Percentiles rank a stretch among this genome's conserved stretches.
These are phyloP conservation scores for Dione vanillae DNA, from an alignment of 2,888 invertebrate genomes.

Conservation along the genomic window DNA sequence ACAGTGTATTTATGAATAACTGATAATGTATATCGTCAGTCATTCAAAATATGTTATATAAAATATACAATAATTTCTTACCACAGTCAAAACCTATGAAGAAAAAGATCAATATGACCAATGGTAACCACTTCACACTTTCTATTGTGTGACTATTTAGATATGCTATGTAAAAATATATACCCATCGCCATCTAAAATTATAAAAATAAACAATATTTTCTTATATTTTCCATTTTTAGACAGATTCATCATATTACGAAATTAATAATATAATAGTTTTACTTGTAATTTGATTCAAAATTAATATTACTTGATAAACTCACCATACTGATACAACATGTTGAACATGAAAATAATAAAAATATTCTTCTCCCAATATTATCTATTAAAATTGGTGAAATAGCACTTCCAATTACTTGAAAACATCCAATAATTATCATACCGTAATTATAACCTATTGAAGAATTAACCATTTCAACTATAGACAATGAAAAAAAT, in stretches of 20 bases:
- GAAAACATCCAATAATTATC: constrained; percentile 41
- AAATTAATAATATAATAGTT: too few species aligned
- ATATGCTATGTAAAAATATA: constrained; percentile 56
- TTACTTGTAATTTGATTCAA: too few species aligned
- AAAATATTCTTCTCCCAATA: constrained; percentile 34
- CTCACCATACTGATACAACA: constrained; percentile 44
- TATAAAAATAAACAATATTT: not conserved
- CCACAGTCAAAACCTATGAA: constrained; percentile 58
- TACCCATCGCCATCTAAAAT: constrained; percentile 51
- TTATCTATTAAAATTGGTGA: constrained; percentile 40
- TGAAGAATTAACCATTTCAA: constrained; percentile 41
- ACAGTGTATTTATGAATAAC: too few species aligned
- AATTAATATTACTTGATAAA: too few species aligned
- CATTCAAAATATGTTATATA: too few species aligned
- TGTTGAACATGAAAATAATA: constrained; percentile 36
- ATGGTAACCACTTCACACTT: constrained; percentile 56
- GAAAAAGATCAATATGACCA: constrained; percentile 54
- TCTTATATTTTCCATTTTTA: too few species aligned
- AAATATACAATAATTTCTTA: too few species aligned
- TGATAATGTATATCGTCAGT: too few species aligned
- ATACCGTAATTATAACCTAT: constrained; percentile 36
- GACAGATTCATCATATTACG: too few species aligned
- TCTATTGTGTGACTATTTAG: constrained; percentile 42
- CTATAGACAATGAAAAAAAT: constrained; percentile 43
- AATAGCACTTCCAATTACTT: constrained; percentile 35